Evolutionary conservation across 2,113 vertebrate genomes (phyloP).

Genomic region (Chlorocebus sabaeus): DNA sequence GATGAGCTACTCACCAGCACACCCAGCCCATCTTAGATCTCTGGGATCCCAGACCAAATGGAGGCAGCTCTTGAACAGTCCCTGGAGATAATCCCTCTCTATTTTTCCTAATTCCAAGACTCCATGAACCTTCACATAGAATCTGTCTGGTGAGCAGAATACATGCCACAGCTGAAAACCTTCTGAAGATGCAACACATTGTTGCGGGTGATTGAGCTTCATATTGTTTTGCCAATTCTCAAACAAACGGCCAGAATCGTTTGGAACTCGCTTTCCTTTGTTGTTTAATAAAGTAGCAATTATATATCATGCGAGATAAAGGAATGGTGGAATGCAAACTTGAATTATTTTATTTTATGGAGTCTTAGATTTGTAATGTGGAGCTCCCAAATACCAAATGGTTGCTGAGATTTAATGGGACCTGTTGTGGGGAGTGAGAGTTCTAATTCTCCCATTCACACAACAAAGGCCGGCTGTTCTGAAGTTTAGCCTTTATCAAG

Average conservation of each 20-base stretch:
- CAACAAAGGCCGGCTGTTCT: not conserved
- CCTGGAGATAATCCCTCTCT: rapidly evolving
- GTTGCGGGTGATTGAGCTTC: not conserved
- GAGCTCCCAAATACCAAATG: constrained; percentile 24
- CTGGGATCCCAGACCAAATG: not conserved
- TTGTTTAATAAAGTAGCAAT: constrained; percentile 52
- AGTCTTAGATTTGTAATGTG: constrained; percentile 65
- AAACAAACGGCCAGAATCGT: not conserved
- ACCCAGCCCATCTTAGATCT: not conserved
- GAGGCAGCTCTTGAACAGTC: rapidly evolving
- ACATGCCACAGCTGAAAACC: not conserved
- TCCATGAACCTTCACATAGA: rapidly evolving
- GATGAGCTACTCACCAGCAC: rapidly evolving
- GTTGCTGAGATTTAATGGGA: constrained; percentile 64
- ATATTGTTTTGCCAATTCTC: not conserved
- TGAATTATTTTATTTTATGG: constrained; percentile 66
- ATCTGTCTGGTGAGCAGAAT: rapidly evolving
- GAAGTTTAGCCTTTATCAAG: not conserved
- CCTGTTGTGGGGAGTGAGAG: not conserved
- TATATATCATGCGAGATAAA: not conserved
- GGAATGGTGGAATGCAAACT: constrained; percentile 30
- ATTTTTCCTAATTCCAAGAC: rapidly evolving
- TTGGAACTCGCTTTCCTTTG: constrained; percentile 33
- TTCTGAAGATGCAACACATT: not conserved
- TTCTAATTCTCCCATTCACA: constrained; percentile 43